Evolutionary conservation across 1,140 invertebrate genomes (phyloP), one percentile per base, ranked within the genome.

Genomic region (Drosophila persimilis): DNA sequence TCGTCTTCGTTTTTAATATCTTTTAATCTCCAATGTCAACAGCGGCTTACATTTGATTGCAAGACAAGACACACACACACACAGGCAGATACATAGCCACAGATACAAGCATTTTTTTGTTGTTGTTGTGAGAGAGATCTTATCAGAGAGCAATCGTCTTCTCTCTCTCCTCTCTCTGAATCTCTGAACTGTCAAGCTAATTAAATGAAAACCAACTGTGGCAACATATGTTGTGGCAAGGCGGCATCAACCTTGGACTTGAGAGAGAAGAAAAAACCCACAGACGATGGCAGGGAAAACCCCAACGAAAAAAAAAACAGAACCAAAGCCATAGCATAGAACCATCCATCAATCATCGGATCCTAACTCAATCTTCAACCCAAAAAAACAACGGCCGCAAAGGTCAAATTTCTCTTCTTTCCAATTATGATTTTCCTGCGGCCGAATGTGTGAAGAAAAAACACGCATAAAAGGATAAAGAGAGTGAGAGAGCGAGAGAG

Each of bases 11-110:
- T 86, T 89, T 83, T 88, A 84, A 89, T 88, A 89, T 88, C 84
- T 88, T 89, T 88, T 88, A 89, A 89, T 88, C 83, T 88, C 75
- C 83, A 88, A 83, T 88, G 83, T 88, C 83, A 88, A 88, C 83
- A 88, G 83, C 79, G 83, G 83, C 83, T 88, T 88, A 88, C 83
- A 88, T 88, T 89, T 88, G 83, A 86, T 88, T 86, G 78, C 83
- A 83, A 83, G 83, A 88, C 83, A 86, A 88, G 74, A 77, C 52
- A 69, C 50, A 74, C 66, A 72, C 24, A 26, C 24, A 73, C 56
- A 69, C 54, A 24, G 3, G 4, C 24, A 24, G 47, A 46, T 61
- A 31, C 31, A 31, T 31, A 31, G 31, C 31, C 3, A 31, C 7
- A 67, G 79, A 51, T 61, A 65, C 61, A 51, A 15, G 45, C 22